A percentile compares a stretch with the other conserved stretches of the same genome.
These are phyloP conservation scores for Aurelia coerulea DNA, from an alignment of 30 jellyfish, hydroid and myxozoan genomes.

Conservation along the genomic window DNA sequence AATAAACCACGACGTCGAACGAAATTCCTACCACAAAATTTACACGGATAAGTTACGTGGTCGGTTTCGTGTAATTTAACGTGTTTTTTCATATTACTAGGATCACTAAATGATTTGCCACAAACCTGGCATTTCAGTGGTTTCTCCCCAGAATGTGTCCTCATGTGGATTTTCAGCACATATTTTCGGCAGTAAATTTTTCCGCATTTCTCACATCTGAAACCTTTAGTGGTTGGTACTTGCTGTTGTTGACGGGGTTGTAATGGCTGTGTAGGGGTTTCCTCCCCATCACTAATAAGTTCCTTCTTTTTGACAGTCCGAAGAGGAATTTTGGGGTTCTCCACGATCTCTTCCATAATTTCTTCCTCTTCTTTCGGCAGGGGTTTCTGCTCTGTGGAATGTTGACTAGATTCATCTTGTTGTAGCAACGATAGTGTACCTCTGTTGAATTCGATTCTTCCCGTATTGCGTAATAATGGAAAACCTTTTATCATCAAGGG, in stretches of 20 bases:
- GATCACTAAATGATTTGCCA: conserved; percentile 98
- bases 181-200: conserved; percentile 96
- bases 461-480: conserved; percentile 82
- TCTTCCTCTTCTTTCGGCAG: conserved; percentile 10
- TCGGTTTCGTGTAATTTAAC: conserved; percentile 93
- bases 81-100: conserved; percentile 98
- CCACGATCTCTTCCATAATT: conserved; percentile 10
- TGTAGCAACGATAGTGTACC: conserved; percentile 26
- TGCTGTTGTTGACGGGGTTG: conserved; percentile 58
- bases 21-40: conserved; percentile 91
- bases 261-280: conserved; percentile 59
- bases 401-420: conserved; percentile 15
- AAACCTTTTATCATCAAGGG: conserved; percentile 62
- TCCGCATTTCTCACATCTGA: conserved; percentile 90
- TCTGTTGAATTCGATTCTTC: conserved; percentile 75
- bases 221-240: conserved; percentile 68
- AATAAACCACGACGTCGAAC: conserved; percentile 90
- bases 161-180: conserved; percentile 93
- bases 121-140: conserved; percentile 93
- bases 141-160: conserved; percentile 97
- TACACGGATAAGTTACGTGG: conserved; percentile 93
- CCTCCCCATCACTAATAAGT: conserved; percentile 63
- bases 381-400: conserved; percentile 27
- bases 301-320: conserved; percentile 34
- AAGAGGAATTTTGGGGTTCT: conserved; percentile 34